Conservation (phyloP, 2,888 invertebrate species). For the Agapostemon virescens region DNA sequence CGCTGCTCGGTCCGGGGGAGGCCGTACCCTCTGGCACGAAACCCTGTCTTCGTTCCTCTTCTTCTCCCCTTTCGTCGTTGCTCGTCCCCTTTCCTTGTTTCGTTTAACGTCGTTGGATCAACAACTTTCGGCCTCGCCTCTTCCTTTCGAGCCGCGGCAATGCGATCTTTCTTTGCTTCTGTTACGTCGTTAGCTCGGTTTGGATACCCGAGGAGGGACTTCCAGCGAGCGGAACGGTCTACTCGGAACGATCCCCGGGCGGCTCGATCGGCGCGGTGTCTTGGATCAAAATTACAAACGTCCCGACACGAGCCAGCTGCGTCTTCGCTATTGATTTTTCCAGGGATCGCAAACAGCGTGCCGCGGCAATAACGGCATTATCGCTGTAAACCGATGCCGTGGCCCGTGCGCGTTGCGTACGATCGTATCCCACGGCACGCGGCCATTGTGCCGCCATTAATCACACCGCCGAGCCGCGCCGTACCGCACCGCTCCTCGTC, state of each 20-base stretch:
- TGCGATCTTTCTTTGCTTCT: neutral
- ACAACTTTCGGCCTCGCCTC: neutral
- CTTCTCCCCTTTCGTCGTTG: neutral
- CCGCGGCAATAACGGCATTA: slow-evolving; percentile 39
- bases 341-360: slow-evolving; percentile 11
- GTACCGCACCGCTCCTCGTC: slow-evolving; percentile 4
- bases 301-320: slow-evolving; percentile 11
- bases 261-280: neutral
- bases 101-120: neutral
- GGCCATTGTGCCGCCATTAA: slow-evolving; percentile 57
- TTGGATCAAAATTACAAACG: slow-evolving; percentile 14
- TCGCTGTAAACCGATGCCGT: slow-evolving; percentile 33
- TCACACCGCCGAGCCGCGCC: slow-evolving; percentile 26
- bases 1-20: neutral
- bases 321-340: slow-evolving; percentile 38
- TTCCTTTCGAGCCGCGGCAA: neutral
- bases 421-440: slow-evolving; percentile 54
- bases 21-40: neutral
- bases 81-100: neutral
- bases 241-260: slow-evolving; percentile 16
- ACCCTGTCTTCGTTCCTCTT: neutral
- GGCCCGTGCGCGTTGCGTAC: slow-evolving; percentile 36
- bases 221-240: neutral
- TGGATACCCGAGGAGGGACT: neutral
- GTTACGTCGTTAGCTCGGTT: neutral